Conservation (phyloP, 2,797 vertebrate genomes). For the Oreortyx pictus region DNA sequence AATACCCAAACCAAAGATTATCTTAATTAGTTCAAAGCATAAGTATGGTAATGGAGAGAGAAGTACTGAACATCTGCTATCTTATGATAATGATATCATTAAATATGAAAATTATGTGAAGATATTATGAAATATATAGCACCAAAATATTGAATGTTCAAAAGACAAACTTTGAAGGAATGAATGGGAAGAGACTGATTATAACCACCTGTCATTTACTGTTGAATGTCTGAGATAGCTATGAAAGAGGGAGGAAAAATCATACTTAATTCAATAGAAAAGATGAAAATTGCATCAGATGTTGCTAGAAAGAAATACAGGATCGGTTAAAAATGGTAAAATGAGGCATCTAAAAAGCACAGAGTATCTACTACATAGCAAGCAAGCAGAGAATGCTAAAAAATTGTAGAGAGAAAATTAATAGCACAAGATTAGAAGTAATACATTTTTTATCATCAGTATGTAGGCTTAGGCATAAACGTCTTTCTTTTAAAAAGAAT, state of each 20-base stretch:
- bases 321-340: neutral
- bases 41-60: neutral
- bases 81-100: neutral
- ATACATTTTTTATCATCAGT: neutral
- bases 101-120: neutral
- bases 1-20: constrained; percentile 9
- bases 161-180: neutral
- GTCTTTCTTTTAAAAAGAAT: neutral
- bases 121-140: neutral
- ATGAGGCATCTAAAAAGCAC: neutral
- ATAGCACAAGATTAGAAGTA: neutral
- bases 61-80: constrained; percentile 17
- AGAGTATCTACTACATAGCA: neutral
- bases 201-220: constrained; percentile 2
- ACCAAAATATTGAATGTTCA: neutral
- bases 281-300: neutral
- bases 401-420: constrained; percentile 5
- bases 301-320: neutral
- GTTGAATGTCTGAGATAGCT: neutral
- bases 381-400: neutral
- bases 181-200: neutral
- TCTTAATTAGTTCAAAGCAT: neutral
- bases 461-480: neutral
- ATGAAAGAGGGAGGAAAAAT: neutral
- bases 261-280: neutral